These are phyloP conservation scores for Cyphomyrus discorhynchus DNA, from an alignment of 2,113 vertebrate species.

Conservation along the genomic window DNA sequence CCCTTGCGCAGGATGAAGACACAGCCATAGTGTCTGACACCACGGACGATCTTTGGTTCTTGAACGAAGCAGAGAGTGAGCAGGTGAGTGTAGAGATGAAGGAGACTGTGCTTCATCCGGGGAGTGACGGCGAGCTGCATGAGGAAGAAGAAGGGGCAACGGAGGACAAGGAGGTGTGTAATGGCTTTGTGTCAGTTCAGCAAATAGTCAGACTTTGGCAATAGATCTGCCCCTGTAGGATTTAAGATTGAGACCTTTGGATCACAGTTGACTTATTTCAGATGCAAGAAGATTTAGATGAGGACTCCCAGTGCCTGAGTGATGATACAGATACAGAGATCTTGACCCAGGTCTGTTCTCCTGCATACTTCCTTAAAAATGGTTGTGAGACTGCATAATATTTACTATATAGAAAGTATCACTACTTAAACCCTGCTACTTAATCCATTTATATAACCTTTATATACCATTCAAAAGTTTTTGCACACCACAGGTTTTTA, in stretches of 20 bases:
- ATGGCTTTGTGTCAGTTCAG: background rate
- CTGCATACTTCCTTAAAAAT: background rate
- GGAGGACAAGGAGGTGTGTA: slow-evolving; percentile 51
- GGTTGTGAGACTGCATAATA: background rate
- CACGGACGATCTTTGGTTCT: slow-evolving; percentile 90
- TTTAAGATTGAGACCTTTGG: background rate
- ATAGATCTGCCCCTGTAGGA: background rate
- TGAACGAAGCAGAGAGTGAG: slow-evolving; percentile 78
- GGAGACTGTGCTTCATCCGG: slow-evolving; percentile 64
- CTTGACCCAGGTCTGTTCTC: slow-evolving; percentile 69
- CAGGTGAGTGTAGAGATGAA: slow-evolving; percentile 73
- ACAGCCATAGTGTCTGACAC: slow-evolving; percentile 91
- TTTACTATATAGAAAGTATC: background rate
- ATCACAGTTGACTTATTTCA: slow-evolving; percentile 37
- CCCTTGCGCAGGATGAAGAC: slow-evolving; percentile 77
- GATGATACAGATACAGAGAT: slow-evolving; percentile 85
- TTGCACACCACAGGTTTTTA: no score
- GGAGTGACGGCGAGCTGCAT: slow-evolving; percentile 56
- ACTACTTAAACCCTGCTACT: background rate
- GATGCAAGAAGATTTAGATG: slow-evolving; percentile 75
- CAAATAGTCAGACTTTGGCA: background rate
- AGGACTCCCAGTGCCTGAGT: slow-evolving; percentile 77
- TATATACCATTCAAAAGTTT: background rate
- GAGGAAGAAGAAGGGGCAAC: slow-evolving; percentile 44
- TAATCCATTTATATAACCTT: background rate